A percentile compares a stretch with the other conserved stretches of the same genome.
These are phyloP conservation scores for Spondyliosoma cantharus DNA, from an alignment of 2,797 vertebrate species.

Conservation along the genomic window DNA sequence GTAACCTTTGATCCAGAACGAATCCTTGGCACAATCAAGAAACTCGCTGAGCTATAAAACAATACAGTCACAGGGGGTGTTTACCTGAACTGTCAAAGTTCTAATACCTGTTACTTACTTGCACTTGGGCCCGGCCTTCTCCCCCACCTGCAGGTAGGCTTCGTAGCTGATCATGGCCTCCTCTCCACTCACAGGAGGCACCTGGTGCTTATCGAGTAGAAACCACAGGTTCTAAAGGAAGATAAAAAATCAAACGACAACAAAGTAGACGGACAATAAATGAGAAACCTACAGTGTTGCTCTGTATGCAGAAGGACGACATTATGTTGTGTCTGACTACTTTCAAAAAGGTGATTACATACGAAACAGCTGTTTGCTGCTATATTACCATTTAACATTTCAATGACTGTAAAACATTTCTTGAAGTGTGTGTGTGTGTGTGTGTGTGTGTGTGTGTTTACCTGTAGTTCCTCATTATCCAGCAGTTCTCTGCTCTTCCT, in stretches of 20 bases:
- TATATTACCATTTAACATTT: no score
- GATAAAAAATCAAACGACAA: not conserved
- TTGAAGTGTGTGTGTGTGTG: not conserved
- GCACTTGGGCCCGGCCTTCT: constrained; percentile 95
- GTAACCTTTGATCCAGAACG: constrained; percentile 14
- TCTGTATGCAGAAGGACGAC: not conserved
- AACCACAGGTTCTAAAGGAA: constrained; percentile 94
- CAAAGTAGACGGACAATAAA: not conserved
- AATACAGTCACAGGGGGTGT: not conserved
- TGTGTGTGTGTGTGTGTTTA: constrained; percentile 59
- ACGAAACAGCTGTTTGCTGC: no score
- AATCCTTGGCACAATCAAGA: not conserved
- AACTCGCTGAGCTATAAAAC: not conserved
- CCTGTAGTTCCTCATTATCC: constrained; percentile 98
- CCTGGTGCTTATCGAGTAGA: constrained; percentile 97
- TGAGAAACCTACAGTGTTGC: not conserved
- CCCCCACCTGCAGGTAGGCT: constrained; percentile 93
- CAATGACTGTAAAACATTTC: no score
- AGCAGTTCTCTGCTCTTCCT: constrained; percentile 97
- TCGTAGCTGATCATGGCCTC: constrained; percentile 99
- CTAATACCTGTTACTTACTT: constrained; percentile 83
- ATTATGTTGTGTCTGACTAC: not conserved
- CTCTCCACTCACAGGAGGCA: constrained; percentile 91
- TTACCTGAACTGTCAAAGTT: not conserved
- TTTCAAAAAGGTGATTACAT: not conserved